A percentile compares a stretch with the other conserved stretches of the same genome.
phyloP scores from a whole-genome alignment of 2,888 invertebrate genomes.

The Nasonovia ribisnigri region DNA sequence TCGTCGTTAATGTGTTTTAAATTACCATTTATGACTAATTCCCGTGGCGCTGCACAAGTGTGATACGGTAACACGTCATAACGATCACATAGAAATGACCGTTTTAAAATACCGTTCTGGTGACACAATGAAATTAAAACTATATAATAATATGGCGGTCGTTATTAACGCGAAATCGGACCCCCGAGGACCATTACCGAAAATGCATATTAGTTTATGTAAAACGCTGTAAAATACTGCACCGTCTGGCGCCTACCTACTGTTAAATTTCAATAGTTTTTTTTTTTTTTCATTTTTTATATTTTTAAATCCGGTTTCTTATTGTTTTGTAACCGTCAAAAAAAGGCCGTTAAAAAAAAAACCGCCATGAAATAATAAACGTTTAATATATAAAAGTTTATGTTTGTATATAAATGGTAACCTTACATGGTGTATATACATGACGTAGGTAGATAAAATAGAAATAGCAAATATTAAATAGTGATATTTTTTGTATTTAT shows the following conservation, averaged over 20 bases:
- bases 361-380: not conserved
- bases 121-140: not conserved
- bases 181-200: not conserved
- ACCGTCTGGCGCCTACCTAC: not conserved
- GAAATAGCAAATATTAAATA: too few relatives aligned
- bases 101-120: not conserved
- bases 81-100: not conserved
- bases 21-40: slow-evolving; percentile 5
- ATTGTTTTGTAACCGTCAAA: not conserved
- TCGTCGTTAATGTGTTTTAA: not conserved
- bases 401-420: too few relatives aligned
- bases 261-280: not conserved
- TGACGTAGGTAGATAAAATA: not conserved
- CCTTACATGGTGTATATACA: not conserved
- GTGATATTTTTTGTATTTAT: too few relatives aligned
- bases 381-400: not conserved
- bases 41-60: not conserved
- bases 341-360: not conserved
- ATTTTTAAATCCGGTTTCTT: not conserved
- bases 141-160: not conserved
- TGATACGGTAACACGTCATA: not conserved
- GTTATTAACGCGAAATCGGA: not conserved
- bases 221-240: not conserved
- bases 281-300: not conserved
- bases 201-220: not conserved